phyloP scores from a whole-genome alignment of 2,113 vertebrate genomes.

The Onychostoma macrolepis region DNA sequence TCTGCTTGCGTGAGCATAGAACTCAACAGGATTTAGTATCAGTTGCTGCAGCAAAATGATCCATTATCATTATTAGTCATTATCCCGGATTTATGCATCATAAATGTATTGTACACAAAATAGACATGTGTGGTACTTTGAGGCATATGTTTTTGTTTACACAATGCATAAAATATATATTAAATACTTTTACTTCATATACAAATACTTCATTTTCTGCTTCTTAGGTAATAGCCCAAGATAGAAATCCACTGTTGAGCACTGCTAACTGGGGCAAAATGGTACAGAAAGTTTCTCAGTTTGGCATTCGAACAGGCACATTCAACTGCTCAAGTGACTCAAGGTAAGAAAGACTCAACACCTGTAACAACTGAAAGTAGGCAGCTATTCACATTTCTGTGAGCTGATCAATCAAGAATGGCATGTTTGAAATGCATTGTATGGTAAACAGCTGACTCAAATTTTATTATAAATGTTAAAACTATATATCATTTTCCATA shows the following conservation, averaged over 20 bases:
- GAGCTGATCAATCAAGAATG: not conserved
- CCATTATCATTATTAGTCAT: too few relatives aligned
- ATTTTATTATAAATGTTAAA: not conserved
- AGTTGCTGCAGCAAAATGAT: not conserved
- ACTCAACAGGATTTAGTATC: not conserved
- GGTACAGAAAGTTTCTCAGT: constrained; percentile 96
- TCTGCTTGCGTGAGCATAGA: not conserved
- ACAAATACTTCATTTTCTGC: constrained; percentile 24
- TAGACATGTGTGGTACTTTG: not conserved
- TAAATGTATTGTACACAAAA: not conserved
- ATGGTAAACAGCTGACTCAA: not conserved
- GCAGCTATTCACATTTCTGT: not conserved
- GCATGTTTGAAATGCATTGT: not conserved
- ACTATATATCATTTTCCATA: not conserved
- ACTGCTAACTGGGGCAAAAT: constrained; percentile 94
- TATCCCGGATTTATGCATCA: not conserved
- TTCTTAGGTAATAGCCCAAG: constrained; percentile 88
- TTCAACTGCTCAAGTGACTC: constrained; percentile 97
- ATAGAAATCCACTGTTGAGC: constrained; percentile 88
- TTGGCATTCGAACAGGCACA: constrained; percentile 95
- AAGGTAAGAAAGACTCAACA: constrained; percentile 76
- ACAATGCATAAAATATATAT: not conserved
- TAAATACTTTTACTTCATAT: too few relatives aligned
- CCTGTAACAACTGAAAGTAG: not conserved
- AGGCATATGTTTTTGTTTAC: not conserved